These are phyloP conservation scores for Distichodus sexfasciatus DNA, from an alignment of 2,797 vertebrate species.

Conservation along the genomic window DNA sequence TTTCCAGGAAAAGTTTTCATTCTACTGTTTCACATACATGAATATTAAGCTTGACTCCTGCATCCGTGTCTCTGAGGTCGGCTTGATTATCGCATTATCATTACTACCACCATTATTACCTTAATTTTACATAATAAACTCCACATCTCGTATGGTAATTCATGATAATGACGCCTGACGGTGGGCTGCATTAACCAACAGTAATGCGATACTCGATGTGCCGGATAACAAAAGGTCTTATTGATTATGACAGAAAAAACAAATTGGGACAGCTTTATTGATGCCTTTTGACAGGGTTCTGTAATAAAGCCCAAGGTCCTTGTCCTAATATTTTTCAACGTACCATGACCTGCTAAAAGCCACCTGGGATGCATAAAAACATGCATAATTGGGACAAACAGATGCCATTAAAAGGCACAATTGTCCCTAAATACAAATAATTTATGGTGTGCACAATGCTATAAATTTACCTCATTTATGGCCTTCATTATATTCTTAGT, in stretches of 20 bases:
- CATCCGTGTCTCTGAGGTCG: no score
- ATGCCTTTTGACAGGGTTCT: background rate
- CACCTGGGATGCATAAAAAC: background rate
- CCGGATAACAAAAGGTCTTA: background rate
- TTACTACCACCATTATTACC: background rate
- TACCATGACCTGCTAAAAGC: slow-evolving; percentile 28
- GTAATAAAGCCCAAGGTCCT: slow-evolving; percentile 5
- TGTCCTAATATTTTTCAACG: background rate
- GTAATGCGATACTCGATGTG: slow-evolving; percentile 21
- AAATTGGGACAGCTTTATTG: background rate
- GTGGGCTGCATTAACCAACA: slow-evolving; percentile 23
- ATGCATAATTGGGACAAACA: background rate
- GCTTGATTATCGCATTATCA: no score
- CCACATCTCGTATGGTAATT: slow-evolving; percentile 17
- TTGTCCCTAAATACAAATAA: background rate
- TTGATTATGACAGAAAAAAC: slow-evolving; percentile 10
- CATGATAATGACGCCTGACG: slow-evolving; percentile 31
- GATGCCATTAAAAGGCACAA: slow-evolving; percentile 10
- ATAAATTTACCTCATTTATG: slow-evolving; percentile 2
- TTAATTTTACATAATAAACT: slow-evolving; percentile 16
- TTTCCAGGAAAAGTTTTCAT: no score
- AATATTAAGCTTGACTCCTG: no score
- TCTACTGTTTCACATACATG: no score
- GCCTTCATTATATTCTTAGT: no score
- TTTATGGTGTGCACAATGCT: slow-evolving; percentile 7